phyloP scores from a whole-genome alignment of 2,888 invertebrate genomes.

The Aspidiotus destructor region DNA sequence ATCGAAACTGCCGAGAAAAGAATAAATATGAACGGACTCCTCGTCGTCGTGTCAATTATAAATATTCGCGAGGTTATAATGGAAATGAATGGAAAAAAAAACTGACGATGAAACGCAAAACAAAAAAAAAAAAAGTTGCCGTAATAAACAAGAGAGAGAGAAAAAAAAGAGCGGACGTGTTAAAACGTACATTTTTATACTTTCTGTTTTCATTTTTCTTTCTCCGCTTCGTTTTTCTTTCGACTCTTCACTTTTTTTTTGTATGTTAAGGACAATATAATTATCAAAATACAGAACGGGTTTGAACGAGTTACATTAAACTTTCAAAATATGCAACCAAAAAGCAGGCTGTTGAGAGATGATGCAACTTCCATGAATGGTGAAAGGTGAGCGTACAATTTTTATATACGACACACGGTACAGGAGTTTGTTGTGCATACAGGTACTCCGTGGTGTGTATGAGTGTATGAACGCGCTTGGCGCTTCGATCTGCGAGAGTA shows the following conservation, averaged over 20 bases:
- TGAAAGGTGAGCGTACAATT: constrained; percentile 21
- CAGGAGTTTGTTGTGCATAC: neutral
- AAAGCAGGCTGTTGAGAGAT: constrained; percentile 19
- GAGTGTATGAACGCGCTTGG: constrained; percentile 28
- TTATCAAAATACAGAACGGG: constrained; percentile 27
- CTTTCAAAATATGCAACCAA: constrained; percentile 33
- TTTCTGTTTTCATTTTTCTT: constrained; percentile 7
- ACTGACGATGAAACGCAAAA: constrained; percentile 7
- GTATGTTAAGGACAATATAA: constrained; percentile 33
- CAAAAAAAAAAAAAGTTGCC: neutral
- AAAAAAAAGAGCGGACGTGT: constrained; percentile 18
- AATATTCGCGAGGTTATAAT: neutral
- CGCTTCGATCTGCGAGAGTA: constrained; percentile 29
- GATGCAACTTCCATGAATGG: constrained; percentile 31
- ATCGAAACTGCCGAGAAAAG: too few relatives aligned
- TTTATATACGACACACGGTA: neutral
- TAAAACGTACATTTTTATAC: constrained; percentile 20
- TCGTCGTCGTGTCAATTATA: constrained; percentile 7
- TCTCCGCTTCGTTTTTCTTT: neutral
- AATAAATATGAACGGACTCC: too few relatives aligned
- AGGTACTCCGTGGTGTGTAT: constrained; percentile 2
- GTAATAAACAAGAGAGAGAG: neutral
- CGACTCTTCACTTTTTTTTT: constrained; percentile 3
- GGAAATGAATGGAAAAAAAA: neutral
- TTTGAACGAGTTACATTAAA: constrained; percentile 30